A percentile compares a stretch with the other conserved stretches of the same genome.
phyloP scores from a whole-genome alignment of 37 sponge, comb jelly and placozoan species.

The Agelas oroides region DNA sequence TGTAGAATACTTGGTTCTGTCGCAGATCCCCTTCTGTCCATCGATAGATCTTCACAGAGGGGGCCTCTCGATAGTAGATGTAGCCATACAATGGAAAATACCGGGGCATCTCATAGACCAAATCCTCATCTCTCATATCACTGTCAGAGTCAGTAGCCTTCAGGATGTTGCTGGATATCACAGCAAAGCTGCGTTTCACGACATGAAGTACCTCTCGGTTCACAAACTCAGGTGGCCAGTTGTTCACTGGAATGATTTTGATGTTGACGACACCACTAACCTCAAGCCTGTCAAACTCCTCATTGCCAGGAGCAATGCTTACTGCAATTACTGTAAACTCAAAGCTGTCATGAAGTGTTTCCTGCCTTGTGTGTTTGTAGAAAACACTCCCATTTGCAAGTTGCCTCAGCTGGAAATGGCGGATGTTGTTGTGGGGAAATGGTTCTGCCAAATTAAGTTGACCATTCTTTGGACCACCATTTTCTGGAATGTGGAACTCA shows the following conservation, averaged over 20 bases:
- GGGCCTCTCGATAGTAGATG: constrained; percentile 20
- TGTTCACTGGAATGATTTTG: constrained; percentile 48
- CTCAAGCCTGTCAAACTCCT: no score
- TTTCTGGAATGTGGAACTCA: background rate
- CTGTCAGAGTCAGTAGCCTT: constrained; percentile 37
- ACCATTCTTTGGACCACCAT: constrained; percentile 31
- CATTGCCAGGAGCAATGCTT: background rate
- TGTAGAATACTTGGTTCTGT: constrained; percentile 32
- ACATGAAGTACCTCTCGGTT: background rate
- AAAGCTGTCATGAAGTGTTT: constrained; percentile 31
- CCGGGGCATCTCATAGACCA: constrained; percentile 13
- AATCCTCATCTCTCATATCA: background rate
- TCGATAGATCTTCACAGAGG: background rate
- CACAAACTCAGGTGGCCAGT: constrained; percentile 28
- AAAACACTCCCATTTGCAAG: constrained; percentile 6
- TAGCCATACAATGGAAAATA: constrained; percentile 11
- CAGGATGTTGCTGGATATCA: constrained; percentile 9
- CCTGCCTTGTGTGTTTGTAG: constrained; percentile 21
- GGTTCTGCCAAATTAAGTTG: background rate
- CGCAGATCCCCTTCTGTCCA: constrained; percentile 45
- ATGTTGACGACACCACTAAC: constrained; percentile 35
- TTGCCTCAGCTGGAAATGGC: background rate
- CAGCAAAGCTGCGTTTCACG: constrained; percentile 16
- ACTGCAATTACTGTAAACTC: constrained; percentile 17
- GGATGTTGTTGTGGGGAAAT: no score